Conservation (phyloP, 2,888 invertebrate species). For the Ormyrus pomaceus region DNA sequence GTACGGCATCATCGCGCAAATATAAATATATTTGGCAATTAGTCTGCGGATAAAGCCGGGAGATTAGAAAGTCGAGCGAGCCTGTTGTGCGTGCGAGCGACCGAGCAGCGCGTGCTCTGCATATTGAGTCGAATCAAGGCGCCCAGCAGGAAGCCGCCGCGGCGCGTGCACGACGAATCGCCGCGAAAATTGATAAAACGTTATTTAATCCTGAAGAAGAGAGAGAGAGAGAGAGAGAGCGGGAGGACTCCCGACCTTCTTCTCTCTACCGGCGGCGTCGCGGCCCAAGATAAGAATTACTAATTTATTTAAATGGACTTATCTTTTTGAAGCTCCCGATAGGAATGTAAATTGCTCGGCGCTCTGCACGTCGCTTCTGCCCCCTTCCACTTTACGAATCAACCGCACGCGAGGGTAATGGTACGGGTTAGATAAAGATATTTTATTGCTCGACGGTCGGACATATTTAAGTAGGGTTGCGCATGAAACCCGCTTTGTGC, state of each 20-base stretch:
- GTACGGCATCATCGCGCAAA: slow-evolving; percentile 39
- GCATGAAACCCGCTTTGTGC: slow-evolving; percentile 21
- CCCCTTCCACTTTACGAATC: slow-evolving; percentile 64
- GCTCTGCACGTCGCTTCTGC: slow-evolving; percentile 27
- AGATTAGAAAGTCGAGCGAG: slow-evolving; percentile 53
- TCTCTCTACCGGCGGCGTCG: slow-evolving; percentile 55
- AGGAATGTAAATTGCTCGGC: slow-evolving; percentile 74
- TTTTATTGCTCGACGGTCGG: slow-evolving; percentile 73
- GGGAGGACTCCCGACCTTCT: neutral
- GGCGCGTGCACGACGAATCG: slow-evolving; percentile 71
- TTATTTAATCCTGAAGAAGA: slow-evolving; percentile 69
- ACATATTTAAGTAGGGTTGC: slow-evolving; percentile 71
- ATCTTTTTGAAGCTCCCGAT: slow-evolving; percentile 74
- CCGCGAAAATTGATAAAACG: slow-evolving; percentile 75
- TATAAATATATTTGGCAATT: slow-evolving; percentile 54
- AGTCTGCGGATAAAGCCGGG: slow-evolving; percentile 47
- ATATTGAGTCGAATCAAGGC: slow-evolving; percentile 39
- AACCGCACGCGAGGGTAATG: slow-evolving; percentile 69
- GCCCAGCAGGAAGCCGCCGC: slow-evolving; percentile 46
- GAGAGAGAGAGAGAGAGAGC: slow-evolving; percentile 23
- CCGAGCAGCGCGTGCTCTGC: slow-evolving; percentile 44
- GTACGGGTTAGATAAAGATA: slow-evolving; percentile 75
- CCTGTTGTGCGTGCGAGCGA: neutral
- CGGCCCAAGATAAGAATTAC: slow-evolving; percentile 72
- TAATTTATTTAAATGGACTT: slow-evolving; percentile 76